A percentile compares a stretch with the other conserved stretches of the same genome.
Evolutionary conservation across 2,113 vertebrate species (phyloP).

Genomic region (Brachirus orientalis): DNA sequence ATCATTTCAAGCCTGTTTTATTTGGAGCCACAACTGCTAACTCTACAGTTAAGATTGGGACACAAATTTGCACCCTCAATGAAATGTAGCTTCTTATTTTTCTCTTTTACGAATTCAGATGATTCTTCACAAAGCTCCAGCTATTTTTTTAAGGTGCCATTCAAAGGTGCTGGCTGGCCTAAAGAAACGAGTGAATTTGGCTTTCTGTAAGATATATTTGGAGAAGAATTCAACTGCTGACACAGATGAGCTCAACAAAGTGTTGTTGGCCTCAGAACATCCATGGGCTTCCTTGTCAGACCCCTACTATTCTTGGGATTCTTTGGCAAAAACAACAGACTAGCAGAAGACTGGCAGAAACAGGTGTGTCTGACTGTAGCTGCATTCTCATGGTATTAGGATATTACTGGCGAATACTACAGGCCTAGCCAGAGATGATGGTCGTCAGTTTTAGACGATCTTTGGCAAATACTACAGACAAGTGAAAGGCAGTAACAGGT

Average conservation of each 20-base stretch:
- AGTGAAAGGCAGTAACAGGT: constrained; percentile 73
- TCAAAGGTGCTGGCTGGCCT: constrained; percentile 31
- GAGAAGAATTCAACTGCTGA: constrained; percentile 29
- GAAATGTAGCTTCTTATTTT: constrained; percentile 33
- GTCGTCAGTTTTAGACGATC: constrained; percentile 53
- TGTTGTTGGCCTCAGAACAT: constrained; percentile 49
- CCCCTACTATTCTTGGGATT: constrained; percentile 31
- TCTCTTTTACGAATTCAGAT: constrained; percentile 25
- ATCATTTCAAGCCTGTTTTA: constrained; percentile 36
- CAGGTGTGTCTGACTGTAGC: constrained; percentile 56
- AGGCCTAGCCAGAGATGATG: constrained; percentile 36
- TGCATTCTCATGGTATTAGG: constrained; percentile 58
- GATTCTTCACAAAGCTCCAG: constrained; percentile 33
- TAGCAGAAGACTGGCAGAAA: constrained; percentile 36
- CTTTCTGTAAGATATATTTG: constrained; percentile 46
- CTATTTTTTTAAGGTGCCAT: constrained; percentile 28
- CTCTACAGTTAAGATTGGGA: constrained; percentile 7
- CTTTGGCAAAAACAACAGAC: constrained; percentile 53
- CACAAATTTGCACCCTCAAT: constrained; percentile 12
- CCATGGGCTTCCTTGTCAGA: constrained; percentile 29
- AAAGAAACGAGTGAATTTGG: constrained; percentile 47
- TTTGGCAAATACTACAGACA: constrained; percentile 60
- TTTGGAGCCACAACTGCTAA: constrained; percentile 40
- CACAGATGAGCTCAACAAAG: constrained; percentile 53
- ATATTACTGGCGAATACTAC: constrained; percentile 43